Evolutionary conservation across 37 sponge, comb jelly and placozoan genomes (phyloP).

Genomic region (Petrosia ficiformis): DNA sequence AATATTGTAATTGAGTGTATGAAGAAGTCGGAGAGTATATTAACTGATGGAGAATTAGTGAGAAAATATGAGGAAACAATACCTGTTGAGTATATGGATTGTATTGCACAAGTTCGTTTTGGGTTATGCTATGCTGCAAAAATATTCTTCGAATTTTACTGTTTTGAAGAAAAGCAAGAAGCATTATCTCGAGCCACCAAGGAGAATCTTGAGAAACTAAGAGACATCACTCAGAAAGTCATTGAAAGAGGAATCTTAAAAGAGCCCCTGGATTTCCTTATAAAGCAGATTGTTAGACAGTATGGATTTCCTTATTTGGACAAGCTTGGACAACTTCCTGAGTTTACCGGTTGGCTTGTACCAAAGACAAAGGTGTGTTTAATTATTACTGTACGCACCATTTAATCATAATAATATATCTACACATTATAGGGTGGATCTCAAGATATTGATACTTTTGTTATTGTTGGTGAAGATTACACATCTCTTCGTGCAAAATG

Average conservation of each 20-base stretch:
- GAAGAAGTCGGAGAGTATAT: background rate
- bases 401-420: background rate
- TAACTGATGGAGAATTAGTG: background rate
- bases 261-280: background rate
- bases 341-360: background rate
- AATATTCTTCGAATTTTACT: background rate
- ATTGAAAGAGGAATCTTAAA: background rate
- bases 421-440: background rate
- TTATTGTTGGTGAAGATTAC: background rate
- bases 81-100: background rate
- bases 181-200: background rate
- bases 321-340: background rate
- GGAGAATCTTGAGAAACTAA: background rate
- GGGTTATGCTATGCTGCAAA: constrained; percentile 3
- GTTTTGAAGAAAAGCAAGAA: background rate
- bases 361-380: background rate
- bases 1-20: background rate
- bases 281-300: constrained; percentile 5
- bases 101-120: background rate
- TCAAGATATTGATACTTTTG: background rate
- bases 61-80: background rate
- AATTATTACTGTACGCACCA: background rate
- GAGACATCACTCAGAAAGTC: background rate
- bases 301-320: constrained; percentile 9
- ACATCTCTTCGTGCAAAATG: background rate